Percentiles rank a stretch among this genome's conserved stretches.
Conservation (phyloP, 2,113 vertebrate genomes). For the Paramormyrops kingsleyae region DNA sequence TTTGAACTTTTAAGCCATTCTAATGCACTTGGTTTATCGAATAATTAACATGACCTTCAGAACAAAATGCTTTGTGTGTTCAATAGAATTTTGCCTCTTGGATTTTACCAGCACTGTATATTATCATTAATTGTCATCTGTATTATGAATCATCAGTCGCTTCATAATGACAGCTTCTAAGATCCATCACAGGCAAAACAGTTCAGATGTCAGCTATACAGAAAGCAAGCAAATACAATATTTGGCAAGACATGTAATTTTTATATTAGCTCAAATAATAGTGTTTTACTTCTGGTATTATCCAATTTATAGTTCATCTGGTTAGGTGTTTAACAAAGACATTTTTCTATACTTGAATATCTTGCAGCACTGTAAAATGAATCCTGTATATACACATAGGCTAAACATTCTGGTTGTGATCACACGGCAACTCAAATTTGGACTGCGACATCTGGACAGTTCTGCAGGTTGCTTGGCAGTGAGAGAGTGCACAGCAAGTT, state of each 20-base stretch:
- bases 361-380: background rate
- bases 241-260: background rate
- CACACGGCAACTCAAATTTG: background rate
- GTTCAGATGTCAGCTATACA: background rate
- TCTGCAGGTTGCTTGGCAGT: background rate
- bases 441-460: background rate
- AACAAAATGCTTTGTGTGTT: background rate
- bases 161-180: background rate
- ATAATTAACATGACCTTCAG: conserved; percentile 21
- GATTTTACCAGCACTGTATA: conserved; percentile 1
- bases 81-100: background rate
- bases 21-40: background rate
- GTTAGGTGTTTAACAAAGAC: background rate
- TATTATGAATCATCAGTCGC: conserved; percentile 10
- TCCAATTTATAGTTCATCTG: background rate
- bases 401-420: background rate
- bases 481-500: background rate
- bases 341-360: background rate
- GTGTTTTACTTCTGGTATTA: background rate
- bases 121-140: conserved; percentile 5
- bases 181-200: background rate
- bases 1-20: background rate
- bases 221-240: background rate
- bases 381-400: background rate
- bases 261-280: conserved; percentile 10